These are phyloP conservation scores for Carpatolechia fugitivella DNA, from an alignment of 2,888 invertebrate genomes.

Conservation along the genomic window DNA sequence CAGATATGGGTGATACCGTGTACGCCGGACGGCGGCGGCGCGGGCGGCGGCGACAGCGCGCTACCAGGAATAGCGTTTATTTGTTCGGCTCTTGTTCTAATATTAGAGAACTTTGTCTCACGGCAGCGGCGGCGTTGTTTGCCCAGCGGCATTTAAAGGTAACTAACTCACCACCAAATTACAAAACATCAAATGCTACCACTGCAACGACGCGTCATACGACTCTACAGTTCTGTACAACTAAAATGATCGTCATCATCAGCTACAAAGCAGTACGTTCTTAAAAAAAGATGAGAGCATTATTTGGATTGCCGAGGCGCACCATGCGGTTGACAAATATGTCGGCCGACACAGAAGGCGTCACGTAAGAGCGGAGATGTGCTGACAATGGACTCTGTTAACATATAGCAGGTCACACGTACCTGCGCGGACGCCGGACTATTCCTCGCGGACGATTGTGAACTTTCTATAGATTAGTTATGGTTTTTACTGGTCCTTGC, in stretches of 20 bases:
- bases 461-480: conserved; percentile 3
- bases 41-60: conserved; percentile 1
- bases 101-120: conserved; percentile 33
- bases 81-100: conserved; percentile 40
- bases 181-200: neutral
- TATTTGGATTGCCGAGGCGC: conserved; percentile 1
- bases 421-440: neutral
- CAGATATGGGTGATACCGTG: neutral
- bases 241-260: neutral
- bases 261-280: neutral
- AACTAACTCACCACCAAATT: neutral
- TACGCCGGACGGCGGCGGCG: neutral
- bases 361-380: conserved; percentile 7
- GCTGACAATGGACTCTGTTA: conserved; percentile 2
- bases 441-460: neutral
- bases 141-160: conserved; percentile 19
- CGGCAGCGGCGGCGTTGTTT: conserved; percentile 28
- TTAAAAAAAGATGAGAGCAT: neutral
- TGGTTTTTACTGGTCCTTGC: neutral
- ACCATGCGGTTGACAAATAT: conserved; percentile 10
- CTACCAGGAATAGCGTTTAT: conserved; percentile 32
- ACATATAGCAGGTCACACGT: conserved; percentile 2
- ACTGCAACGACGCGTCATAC: neutral
- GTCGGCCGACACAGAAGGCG: conserved; percentile 11
- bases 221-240: neutral